Base-by-base conservation (phyloP, 1,140 invertebrate species). In the Drosophila dunni region DNA sequence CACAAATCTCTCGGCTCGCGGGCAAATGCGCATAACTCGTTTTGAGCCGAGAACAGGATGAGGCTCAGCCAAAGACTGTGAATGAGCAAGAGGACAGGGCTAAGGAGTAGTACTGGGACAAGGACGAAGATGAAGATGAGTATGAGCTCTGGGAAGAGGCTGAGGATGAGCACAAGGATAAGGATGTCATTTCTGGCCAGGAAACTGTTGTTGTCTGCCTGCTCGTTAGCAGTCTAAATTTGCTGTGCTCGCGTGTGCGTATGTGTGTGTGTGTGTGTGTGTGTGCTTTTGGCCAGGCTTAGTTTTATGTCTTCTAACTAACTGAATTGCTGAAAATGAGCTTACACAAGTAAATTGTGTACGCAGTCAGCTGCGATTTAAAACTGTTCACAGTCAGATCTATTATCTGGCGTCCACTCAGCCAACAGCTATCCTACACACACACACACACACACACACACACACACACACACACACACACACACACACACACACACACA, bases 11-110 rank as follows among this genome's bases (percentile, higher is more conserved):
- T 63, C n/a, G 73, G 81, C 81, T 72, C 34, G 76, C 56, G 80
- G 80, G 58, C 80, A 83, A 83, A 83, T 63, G 73, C 76, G 68
- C 81, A 83, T 73, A 84, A 84, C 81, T 84, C 81, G 81, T 83
- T 83, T 29, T 79, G 80, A 75, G 58, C 65, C 36, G 44, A 34
- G 64, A 38, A 46, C 58, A 45, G 54, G 44, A 48, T 50, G 46
- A 62, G 60, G 7, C 51, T 4, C 20, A 33, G 48, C 6, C n/a
- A 0, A 11, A 54, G 34, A 7, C 15, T 48, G 7, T 20, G 50
- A 15, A n/a, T 24, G 24, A 58, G 57, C 40, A 7, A 33, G 13
- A 40, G 33, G 20, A 13, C 6, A 29, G 5, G 24, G 10, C 24
- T 46, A n/a, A 42, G 40, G 13, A 20, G 29, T 15, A 13, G 24